Evolutionary conservation across 2,113 vertebrate genomes (phyloP).

Genomic region (Syngnathus floridae): DNA sequence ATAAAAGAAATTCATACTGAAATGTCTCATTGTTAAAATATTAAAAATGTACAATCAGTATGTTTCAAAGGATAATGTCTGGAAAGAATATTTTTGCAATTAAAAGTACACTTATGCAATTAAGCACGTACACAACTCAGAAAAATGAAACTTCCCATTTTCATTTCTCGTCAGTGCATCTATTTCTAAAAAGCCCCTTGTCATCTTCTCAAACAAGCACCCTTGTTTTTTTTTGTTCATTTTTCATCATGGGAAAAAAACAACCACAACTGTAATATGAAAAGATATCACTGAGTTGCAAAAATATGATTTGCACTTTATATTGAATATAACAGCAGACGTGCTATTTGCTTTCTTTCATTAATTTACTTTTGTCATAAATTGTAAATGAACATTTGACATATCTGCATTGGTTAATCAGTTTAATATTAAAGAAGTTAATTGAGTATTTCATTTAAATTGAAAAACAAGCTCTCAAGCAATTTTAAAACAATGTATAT

Average conservation of each 20-base stretch:
- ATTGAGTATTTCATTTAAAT: neutral
- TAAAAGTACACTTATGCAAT: neutral
- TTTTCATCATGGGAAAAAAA: neutral
- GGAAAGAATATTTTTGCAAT: neutral
- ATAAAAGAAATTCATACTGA: slow-evolving; percentile 1
- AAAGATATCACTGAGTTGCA: neutral
- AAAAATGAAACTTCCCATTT: slow-evolving; percentile 4
- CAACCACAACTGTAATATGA: neutral
- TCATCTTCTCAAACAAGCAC: neutral
- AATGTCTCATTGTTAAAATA: neutral
- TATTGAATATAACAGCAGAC: neutral
- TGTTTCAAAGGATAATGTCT: neutral
- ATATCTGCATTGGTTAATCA: neutral
- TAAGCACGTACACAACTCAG: neutral
- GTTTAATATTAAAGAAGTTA: neutral
- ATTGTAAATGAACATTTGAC: neutral
- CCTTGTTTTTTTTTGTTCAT: neutral
- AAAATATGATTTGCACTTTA: neutral
- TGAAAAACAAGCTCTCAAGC: neutral
- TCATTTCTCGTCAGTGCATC: neutral
- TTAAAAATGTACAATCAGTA: neutral
- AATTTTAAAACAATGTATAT: neutral
- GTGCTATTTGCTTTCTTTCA: neutral
- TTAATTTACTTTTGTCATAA: neutral
- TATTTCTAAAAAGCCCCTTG: neutral